These are phyloP conservation scores for Zygogramma bicolorata DNA, from an alignment of 2,888 invertebrate species.

Conservation along the genomic window DNA sequence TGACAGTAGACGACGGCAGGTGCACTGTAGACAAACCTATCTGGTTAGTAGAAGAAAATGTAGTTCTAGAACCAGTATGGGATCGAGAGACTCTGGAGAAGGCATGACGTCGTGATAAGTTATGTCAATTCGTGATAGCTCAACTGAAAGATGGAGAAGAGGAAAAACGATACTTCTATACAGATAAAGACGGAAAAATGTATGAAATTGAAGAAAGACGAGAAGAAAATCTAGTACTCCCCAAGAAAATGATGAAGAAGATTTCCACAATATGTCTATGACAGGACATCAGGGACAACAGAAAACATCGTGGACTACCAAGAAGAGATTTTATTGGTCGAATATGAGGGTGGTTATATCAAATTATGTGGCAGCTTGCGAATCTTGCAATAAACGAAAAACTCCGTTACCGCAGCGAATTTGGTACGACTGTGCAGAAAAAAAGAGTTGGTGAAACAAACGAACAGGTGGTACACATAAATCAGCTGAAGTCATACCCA, in stretches of 20 bases:
- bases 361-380: conserved; percentile 47
- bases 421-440: too few species aligned
- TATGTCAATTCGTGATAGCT: background rate
- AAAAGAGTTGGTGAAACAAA: too few species aligned
- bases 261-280: conserved; percentile 19
- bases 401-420: too few species aligned
- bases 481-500: too few species aligned
- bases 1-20: background rate
- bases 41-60: background rate
- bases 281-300: conserved; percentile 53
- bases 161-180: background rate
- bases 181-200: conserved; percentile 21
- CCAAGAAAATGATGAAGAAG: background rate
- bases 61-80: conserved; percentile 16
- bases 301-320: conserved; percentile 46
- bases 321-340: conserved; percentile 48
- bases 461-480: too few species aligned
- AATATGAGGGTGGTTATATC: conserved; percentile 40
- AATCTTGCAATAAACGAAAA: conserved; percentile 50
- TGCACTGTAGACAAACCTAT: background rate
- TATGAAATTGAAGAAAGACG: background rate
- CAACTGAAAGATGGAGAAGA: conserved; percentile 15
- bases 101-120: conserved; percentile 18
- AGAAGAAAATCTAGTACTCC: conserved; percentile 27
- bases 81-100: conserved; percentile 2